Base-by-base conservation (phyloP, 2,797 vertebrate genomes). In the Dendrocincla tyrannina region DNA sequence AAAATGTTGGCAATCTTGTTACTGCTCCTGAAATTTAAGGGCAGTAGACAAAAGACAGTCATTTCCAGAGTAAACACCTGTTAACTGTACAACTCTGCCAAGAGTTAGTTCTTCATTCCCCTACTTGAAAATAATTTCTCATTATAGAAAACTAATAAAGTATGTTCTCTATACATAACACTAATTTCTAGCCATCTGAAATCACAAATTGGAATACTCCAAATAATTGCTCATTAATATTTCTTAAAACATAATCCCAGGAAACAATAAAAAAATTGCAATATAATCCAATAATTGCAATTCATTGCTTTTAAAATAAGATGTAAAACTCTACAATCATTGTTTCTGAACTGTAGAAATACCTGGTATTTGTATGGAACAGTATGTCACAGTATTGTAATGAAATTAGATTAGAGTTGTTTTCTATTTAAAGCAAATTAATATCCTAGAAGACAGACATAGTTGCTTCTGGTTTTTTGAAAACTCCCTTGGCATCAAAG, bases 1-100 rank as follows among this genome's bases (percentile, higher is more conserved):
- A 98, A 93, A 95, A 99, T 96, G 82, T 94, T 97, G 74, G 87
- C 75, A 97, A 99, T 99, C 97, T 98, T 98, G 98, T 99, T 99
- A 98, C 98, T 98, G 91, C 98, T 98, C 98, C 99, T 99, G 97
- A 97, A 98, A 99, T 97, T 74, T 92, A 94, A 95, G 28, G 44
- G 85, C 8, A 76, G n/a, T 18, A 89, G 32, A 47, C 11, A 80
- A 60, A 75, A 94, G 20, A 47, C 33, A 46, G 35, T 73, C 2
- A 83, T 55, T 78, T 89, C 58, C 50, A 62, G 58, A 75, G 14
- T 28, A 95, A 95, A 83, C 14, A 50, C 11, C 56, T 47, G 11
- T 68, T 80, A 75, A 62, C 46, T 62, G 66, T 35, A 77, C 7
- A 64, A 5, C 12, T 82, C 32, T 39, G n/a, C 35, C 1, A 3